These are phyloP conservation scores for Limnephilus rhombicus DNA, from an alignment of 2,888 invertebrate genomes.

Conservation along the genomic window DNA sequence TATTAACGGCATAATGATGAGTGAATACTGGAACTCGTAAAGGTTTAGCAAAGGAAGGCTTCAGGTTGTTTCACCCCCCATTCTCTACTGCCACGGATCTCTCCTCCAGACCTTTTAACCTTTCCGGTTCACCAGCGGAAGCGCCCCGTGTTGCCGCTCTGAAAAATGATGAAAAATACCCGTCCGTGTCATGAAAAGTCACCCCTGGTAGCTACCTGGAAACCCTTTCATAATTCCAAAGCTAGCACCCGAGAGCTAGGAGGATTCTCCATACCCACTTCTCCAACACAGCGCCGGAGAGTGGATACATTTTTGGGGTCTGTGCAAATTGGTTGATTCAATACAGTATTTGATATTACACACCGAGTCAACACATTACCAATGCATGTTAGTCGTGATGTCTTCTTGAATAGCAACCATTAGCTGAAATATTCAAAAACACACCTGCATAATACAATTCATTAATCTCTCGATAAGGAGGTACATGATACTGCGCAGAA, in stretches of 20 bases:
- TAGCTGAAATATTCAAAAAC: slow-evolving; percentile 17
- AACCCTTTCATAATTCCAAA: slow-evolving; percentile 41
- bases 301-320: slow-evolving; percentile 33
- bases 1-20: slow-evolving; percentile 18
- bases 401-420: slow-evolving; percentile 18
- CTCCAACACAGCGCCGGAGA: background rate
- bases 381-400: background rate
- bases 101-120: slow-evolving; percentile 69
- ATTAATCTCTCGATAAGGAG: background rate
- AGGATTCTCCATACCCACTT: background rate
- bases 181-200: slow-evolving; percentile 52
- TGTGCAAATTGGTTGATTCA: slow-evolving; percentile 57
- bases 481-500: background rate
- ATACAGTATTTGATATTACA: background rate
- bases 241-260: slow-evolving; percentile 13
- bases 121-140: slow-evolving; percentile 61
- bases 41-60: slow-evolving; percentile 61
- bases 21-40: slow-evolving; percentile 72
- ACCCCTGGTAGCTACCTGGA: slow-evolving; percentile 47
- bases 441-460: slow-evolving; percentile 5
- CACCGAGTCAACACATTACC: slow-evolving; percentile 8
- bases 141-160: slow-evolving; percentile 2
- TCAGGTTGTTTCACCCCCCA: background rate
- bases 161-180: slow-evolving; percentile 43
- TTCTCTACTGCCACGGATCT: slow-evolving; percentile 69